A percentile compares a stretch with the other conserved stretches of the same genome.
Conservation (phyloP, 2,888 invertebrate genomes). For the Pheosia tremula region DNA sequence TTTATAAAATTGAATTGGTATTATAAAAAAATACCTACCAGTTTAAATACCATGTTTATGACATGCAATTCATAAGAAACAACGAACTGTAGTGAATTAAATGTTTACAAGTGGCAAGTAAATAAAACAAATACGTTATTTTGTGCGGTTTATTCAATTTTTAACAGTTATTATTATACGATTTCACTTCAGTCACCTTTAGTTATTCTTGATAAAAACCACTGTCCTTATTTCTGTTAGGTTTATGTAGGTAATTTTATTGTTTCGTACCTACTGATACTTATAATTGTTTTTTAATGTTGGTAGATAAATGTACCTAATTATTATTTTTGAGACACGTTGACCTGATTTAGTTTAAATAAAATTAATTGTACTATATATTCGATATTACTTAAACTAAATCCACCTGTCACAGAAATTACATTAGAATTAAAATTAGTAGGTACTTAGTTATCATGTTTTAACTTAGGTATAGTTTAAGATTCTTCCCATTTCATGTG, state of each 20-base stretch:
- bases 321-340: conserved; percentile 17
- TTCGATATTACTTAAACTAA: not conserved
- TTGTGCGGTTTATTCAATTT: conserved; percentile 83
- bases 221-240: conserved; percentile 33
- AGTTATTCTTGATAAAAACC: conserved; percentile 53
- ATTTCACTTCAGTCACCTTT: conserved; percentile 82
- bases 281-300: conserved; percentile 28
- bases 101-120: not conserved
- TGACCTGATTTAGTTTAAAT: conserved; percentile 16
- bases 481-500: conserved; percentile 60
- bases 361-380: not conserved
- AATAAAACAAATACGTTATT: conserved; percentile 65
- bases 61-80: too few species aligned
- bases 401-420: conserved; percentile 25
- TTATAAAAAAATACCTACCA: too few species aligned
- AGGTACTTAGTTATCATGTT: conserved; percentile 58
- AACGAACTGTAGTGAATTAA: too few species aligned
- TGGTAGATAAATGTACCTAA: conserved; percentile 7
- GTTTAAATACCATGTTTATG: too few species aligned
- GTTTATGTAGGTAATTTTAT: conserved; percentile 22
- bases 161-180: conserved; percentile 79
- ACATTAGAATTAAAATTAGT: conserved; percentile 46
- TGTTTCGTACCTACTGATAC: conserved; percentile 29
- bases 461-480: conserved; percentile 47
- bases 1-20: too few species aligned